These are phyloP conservation scores for Borostomias antarcticus DNA, from an alignment of 2,797 vertebrate genomes.

Conservation along the genomic window DNA sequence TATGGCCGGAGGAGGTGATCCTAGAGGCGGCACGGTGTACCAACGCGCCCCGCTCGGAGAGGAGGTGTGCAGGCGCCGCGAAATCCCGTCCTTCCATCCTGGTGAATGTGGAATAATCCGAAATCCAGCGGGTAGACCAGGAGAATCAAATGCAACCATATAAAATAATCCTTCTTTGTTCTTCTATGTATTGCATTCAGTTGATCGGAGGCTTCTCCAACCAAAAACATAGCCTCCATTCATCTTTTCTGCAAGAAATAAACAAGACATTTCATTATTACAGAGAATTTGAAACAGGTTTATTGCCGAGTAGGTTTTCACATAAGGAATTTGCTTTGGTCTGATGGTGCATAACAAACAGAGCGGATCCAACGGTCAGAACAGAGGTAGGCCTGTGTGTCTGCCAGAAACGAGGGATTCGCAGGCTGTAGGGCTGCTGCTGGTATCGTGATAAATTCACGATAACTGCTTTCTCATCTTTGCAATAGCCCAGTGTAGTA, in stretches of 20 bases:
- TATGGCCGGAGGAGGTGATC: constrained; percentile 84
- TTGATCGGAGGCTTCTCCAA: constrained; percentile 72
- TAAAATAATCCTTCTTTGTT: constrained; percentile 76
- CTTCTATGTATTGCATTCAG: constrained; percentile 75
- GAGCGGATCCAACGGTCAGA: neutral
- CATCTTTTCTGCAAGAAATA: constrained; percentile 78
- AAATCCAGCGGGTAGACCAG: constrained; percentile 70
- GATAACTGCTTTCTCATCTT: neutral
- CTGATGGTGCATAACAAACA: too few species aligned
- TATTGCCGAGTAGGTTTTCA: too few species aligned
- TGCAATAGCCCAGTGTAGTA: neutral
- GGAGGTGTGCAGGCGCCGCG: constrained; percentile 90
- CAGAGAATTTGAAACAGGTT: too few species aligned
- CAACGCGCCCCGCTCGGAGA: constrained; percentile 89
- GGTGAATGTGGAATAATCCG: constrained; percentile 76
- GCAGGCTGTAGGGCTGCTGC: neutral
- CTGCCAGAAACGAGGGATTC: neutral
- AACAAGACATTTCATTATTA: constrained; percentile 48
- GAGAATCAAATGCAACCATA: constrained; percentile 79
- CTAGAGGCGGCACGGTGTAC: constrained; percentile 89
- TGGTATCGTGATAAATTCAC: neutral
- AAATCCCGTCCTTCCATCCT: constrained; percentile 97
- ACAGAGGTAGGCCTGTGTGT: neutral
- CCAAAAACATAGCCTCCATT: constrained; percentile 71
- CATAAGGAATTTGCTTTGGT: too few species aligned